A percentile compares a stretch with the other conserved stretches of the same genome.
phyloP scores from a whole-genome alignment of 1,140 invertebrate species.

The Phthorimaea operculella region DNA sequence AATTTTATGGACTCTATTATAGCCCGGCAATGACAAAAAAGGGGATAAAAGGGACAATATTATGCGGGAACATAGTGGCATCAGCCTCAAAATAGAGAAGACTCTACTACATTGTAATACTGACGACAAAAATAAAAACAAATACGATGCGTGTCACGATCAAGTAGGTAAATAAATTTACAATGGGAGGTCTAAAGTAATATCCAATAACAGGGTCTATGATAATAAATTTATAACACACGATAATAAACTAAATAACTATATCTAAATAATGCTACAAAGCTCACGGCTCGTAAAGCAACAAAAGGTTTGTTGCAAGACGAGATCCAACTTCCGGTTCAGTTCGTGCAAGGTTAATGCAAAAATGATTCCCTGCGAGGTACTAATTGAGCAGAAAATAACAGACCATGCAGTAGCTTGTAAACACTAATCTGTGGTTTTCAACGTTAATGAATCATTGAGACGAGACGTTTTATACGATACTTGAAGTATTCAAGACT shows the following conservation, averaged over 20 bases:
- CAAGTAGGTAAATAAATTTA: neutral
- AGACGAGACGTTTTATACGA: conserved; percentile 11
- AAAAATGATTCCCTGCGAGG: neutral
- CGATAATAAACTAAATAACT: no score
- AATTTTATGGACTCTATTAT: neutral
- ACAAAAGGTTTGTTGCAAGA: neutral
- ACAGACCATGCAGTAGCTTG: conserved; percentile 10
- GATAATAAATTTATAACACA: no score
- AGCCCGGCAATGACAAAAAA: neutral
- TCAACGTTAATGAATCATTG: conserved; percentile 14
- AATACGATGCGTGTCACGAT: neutral
- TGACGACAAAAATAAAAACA: no score
- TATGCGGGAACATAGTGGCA: neutral
- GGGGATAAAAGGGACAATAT: neutral
- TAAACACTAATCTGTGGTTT: conserved; percentile 12
- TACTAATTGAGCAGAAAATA: conserved; percentile 22
- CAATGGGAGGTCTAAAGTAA: no score
- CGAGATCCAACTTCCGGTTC: neutral
- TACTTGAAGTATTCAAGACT: conserved; percentile 26
- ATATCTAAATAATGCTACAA: no score
- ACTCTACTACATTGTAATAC: neutral
- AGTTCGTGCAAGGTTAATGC: neutral
- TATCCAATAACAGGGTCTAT: no score
- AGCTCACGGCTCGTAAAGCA: no score
- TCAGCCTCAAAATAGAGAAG: neutral